These are phyloP conservation scores for Chascanopsetta lugubris DNA, from an alignment of 2,113 vertebrate species.

Conservation along the genomic window DNA sequence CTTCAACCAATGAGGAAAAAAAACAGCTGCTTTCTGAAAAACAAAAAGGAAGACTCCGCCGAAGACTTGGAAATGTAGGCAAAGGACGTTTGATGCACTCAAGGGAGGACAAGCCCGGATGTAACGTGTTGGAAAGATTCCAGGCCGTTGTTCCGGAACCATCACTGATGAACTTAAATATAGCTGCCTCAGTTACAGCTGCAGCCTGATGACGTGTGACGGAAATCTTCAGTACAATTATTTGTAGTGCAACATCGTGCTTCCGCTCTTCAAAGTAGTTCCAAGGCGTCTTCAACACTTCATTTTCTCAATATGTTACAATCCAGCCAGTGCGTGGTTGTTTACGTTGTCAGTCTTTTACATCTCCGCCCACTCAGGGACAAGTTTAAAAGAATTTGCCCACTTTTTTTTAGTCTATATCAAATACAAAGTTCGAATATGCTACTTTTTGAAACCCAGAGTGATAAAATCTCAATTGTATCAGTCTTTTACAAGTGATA, in stretches of 20 bases:
- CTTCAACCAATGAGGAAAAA: constrained; percentile 21
- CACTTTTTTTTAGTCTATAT: too few relatives aligned
- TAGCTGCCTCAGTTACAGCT: constrained; percentile 40
- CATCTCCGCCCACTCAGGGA: constrained; percentile 2
- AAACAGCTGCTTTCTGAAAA: constrained; percentile 21
- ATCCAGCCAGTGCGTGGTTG: constrained; percentile 10
- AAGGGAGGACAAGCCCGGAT: not conserved
- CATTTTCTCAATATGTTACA: constrained; percentile 12
- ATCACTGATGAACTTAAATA: constrained; percentile 27
- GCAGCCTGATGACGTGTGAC: constrained; percentile 31
- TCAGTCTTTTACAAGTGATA: too few relatives aligned
- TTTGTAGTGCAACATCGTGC: constrained; percentile 41
- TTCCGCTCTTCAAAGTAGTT: constrained; percentile 14
- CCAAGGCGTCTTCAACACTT: not conserved
- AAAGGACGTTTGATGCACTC: constrained; percentile 19
- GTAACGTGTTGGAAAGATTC: constrained; percentile 27
- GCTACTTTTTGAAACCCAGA: too few relatives aligned
- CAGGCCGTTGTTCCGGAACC: not conserved
- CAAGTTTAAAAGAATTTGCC: too few relatives aligned
- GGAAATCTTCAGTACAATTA: constrained; percentile 20
- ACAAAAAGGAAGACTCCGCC: constrained; percentile 14
- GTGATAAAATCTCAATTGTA: too few relatives aligned
- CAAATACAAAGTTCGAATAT: too few relatives aligned
- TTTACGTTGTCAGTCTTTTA: constrained; percentile 31
- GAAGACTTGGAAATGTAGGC: constrained; percentile 13